These are phyloP conservation scores for Buphagus erythrorhynchus DNA, from an alignment of 2,797 vertebrate genomes.

Conservation along the genomic window DNA sequence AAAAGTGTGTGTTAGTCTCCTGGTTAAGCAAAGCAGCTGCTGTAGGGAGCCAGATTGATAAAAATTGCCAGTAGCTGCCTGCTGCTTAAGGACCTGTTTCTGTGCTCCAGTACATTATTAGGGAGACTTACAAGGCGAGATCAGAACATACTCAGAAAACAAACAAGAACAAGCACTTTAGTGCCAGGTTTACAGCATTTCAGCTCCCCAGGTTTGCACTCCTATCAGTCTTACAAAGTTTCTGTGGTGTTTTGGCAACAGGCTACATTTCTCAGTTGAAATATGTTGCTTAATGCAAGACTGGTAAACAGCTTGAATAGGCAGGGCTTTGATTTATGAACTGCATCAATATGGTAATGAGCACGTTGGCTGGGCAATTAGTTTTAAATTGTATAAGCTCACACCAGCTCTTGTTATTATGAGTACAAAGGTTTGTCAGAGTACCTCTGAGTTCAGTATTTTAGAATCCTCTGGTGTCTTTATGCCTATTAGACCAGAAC, in stretches of 20 bases:
- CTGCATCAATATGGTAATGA: conserved; percentile 63
- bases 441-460: conserved; percentile 41
- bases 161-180: background rate
- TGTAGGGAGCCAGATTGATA: background rate
- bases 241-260: conserved; percentile 35
- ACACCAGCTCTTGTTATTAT: conserved; percentile 40
- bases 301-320: conserved; percentile 43
- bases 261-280: background rate
- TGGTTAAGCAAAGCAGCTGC: background rate
- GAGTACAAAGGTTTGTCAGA: conserved; percentile 55
- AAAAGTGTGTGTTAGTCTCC: background rate
- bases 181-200: background rate
- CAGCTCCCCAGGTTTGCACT: background rate
- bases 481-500: conserved; percentile 30
- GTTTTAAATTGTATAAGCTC: conserved; percentile 55
- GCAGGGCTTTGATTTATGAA: conserved; percentile 67
- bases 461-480: conserved; percentile 30
- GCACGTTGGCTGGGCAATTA: conserved; percentile 54
- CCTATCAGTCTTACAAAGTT: background rate
- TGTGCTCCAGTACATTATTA: background rate
- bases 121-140: background rate
- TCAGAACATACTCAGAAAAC: conserved; percentile 18
- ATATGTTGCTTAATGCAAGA: background rate
- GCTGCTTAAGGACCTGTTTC: background rate
- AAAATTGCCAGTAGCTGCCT: background rate